phyloP scores from a whole-genome alignment of 2,797 vertebrate genomes.

The Xiphophorus birchmanni region DNA sequence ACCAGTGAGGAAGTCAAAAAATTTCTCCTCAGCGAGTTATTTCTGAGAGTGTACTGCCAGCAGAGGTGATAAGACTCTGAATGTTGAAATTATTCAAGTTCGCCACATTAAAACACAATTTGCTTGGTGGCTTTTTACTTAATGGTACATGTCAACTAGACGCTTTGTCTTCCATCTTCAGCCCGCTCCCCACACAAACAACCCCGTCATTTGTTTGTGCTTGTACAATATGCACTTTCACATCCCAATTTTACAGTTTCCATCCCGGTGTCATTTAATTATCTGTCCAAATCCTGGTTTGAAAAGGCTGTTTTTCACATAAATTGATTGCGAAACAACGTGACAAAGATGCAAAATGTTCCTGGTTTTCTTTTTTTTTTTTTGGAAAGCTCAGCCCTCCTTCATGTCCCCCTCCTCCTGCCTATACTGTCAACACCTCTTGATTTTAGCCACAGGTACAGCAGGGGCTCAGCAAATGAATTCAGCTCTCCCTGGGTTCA shows the following conservation, averaged over 20 bases:
- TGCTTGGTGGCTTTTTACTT: conserved; percentile 61
- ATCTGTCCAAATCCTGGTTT: conserved; percentile 48
- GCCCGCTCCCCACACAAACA: conserved; percentile 60
- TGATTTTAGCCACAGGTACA: conserved; percentile 75
- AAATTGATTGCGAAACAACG: conserved; percentile 61
- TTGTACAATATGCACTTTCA: conserved; percentile 23
- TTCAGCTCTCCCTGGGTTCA: conserved; percentile 66
- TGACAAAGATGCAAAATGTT: conserved; percentile 64
- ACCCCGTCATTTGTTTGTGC: conserved; percentile 46
- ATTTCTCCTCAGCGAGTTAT: conserved; percentile 71
- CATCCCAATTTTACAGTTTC: conserved; percentile 52
- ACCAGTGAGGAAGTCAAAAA: conserved; percentile 63
- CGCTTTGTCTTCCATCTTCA: conserved; percentile 67
- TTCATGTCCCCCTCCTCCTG: conserved; percentile 25
- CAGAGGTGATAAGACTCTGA: conserved; percentile 58
- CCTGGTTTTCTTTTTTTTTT: conserved; percentile 56
- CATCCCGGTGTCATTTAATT: conserved; percentile 47
- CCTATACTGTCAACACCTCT: conserved; percentile 72
- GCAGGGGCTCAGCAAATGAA: conserved; percentile 66
- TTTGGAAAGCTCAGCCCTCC: conserved; percentile 49
- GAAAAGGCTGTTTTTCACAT: conserved; percentile 42
- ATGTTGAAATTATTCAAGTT: conserved; percentile 68
- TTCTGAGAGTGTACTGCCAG: conserved; percentile 68
- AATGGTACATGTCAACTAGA: conserved; percentile 69
- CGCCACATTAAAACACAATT: conserved; percentile 70